Evolutionary conservation across 2,113 vertebrate species (phyloP).

Genomic region (cat (Felis catus)): F.catus_Fca126_mat1.0 CM031413.1:150313501-150314000

Average conservation of each 20-base stretch:
- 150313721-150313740: neutral
- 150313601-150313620: neutral
- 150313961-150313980: conserved; percentile 7
- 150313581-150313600: neutral
- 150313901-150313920: neutral
- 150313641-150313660: neutral
- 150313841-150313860: neutral
- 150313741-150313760: neutral
- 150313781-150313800: neutral
- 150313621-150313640: neutral
- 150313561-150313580: neutral
- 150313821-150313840: neutral
- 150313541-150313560: neutral
- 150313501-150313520: conserved; percentile 35
- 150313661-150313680: neutral
- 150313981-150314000: neutral
- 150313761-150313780: neutral
- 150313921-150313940: neutral
- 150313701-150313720: neutral
- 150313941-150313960: neutral
- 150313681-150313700: neutral
- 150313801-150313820: neutral
- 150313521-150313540: conserved; percentile 37
- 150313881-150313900: neutral
- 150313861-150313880: neutral